These are phyloP conservation scores for Coelinius sp. DNA, from an alignment of 2,888 invertebrate species.

Conservation along the genomic window DNA sequence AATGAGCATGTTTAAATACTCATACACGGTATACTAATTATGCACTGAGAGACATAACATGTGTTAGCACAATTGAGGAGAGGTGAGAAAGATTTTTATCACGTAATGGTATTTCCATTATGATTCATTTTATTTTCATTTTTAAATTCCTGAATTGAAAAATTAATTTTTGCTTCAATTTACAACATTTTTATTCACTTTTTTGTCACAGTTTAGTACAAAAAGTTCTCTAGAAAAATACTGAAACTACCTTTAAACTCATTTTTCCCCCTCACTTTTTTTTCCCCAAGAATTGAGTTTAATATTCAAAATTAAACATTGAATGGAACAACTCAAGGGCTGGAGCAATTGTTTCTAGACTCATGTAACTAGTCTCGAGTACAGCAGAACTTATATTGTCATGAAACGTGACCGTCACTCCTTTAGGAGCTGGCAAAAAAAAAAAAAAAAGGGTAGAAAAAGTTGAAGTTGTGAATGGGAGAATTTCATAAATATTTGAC, in stretches of 20 bases:
- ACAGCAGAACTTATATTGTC: conserved; percentile 45
- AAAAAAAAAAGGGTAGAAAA: conserved; percentile 37
- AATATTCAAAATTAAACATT: conserved; percentile 20
- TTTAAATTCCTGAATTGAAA: background rate
- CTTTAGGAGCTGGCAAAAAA: conserved; percentile 46
- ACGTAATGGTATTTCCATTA: conserved; percentile 32
- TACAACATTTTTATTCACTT: background rate
- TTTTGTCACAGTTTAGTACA: background rate
- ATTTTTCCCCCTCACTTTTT: background rate
- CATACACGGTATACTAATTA: background rate
- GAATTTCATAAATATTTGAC: background rate
- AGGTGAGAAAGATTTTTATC: conserved; percentile 43
- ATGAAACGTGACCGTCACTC: conserved; percentile 58
- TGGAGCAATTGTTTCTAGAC: conserved; percentile 21
- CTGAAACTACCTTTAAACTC: background rate
- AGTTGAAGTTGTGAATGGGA: background rate
- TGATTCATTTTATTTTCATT: background rate
- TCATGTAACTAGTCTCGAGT: conserved; percentile 39
- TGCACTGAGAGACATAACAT: background rate
- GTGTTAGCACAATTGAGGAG: background rate
- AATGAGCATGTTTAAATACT: background rate
- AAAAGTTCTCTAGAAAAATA: background rate
- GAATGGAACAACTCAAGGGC: background rate
- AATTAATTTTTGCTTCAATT: background rate
- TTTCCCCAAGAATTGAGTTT: background rate